Conservation (phyloP, 2,888 invertebrate genomes). For the Chironomus riparius region DNA sequence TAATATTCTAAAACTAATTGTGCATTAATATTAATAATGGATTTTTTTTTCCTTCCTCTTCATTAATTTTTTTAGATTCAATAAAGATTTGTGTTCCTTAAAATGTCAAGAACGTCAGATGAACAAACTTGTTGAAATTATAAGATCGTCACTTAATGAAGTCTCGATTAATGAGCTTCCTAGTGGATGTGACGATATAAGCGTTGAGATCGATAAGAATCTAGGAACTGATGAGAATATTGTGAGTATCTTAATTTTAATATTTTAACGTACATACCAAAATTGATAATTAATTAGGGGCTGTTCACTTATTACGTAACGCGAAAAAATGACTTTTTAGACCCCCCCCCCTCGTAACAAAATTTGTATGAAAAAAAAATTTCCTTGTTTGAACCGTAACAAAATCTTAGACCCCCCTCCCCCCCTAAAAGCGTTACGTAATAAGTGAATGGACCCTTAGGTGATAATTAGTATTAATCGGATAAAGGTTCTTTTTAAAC, state of each 20-base stretch:
- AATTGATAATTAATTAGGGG: not conserved
- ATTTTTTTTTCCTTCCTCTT: not conserved
- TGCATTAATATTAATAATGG: not conserved
- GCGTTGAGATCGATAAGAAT: slow-evolving; percentile 48
- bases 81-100: slow-evolving; percentile 68
- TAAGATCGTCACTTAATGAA: slow-evolving; percentile 74
- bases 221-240: slow-evolving; percentile 50
- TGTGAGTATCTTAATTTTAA: slow-evolving; percentile 40
- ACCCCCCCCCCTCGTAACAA: too few relatives aligned
- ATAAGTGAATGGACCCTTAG: too few relatives aligned
- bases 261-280: not conserved
- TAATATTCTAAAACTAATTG: not conserved
- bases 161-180: slow-evolving; percentile 82
- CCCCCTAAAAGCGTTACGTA: too few relatives aligned
- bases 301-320: too few relatives aligned
- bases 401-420: too few relatives aligned
- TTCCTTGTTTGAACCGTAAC: too few relatives aligned
- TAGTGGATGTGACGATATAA: slow-evolving; percentile 68
- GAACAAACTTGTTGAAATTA: slow-evolving; percentile 72
- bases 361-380: too few relatives aligned
- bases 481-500: too few relatives aligned
- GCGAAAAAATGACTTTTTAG: too few relatives aligned
- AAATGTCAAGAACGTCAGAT: slow-evolving; percentile 77
- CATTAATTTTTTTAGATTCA: slow-evolving; percentile 33
- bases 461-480: too few relatives aligned